A percentile compares a stretch with the other conserved stretches of the same genome.
Evolutionary conservation across 2,797 vertebrate genomes (phyloP).

Genomic region (Brotula barbata): DNA sequence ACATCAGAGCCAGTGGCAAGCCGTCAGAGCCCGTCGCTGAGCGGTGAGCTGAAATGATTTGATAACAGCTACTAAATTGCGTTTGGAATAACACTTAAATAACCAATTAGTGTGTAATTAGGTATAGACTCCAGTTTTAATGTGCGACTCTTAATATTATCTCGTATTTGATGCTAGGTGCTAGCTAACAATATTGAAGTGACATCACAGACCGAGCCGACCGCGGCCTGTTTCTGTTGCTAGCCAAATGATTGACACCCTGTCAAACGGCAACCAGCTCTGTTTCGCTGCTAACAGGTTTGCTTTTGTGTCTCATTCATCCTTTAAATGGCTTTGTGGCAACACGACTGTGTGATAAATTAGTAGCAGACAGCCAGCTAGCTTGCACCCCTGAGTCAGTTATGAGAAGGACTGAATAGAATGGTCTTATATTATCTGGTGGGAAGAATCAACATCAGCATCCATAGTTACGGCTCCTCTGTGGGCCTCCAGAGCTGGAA

Average conservation of each 20-base stretch:
- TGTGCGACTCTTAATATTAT: constrained; percentile 7
- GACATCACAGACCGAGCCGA: constrained; percentile 43
- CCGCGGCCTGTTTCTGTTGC: constrained; percentile 55
- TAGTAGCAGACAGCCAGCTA: background rate
- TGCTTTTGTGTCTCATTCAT: background rate
- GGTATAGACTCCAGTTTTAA: background rate
- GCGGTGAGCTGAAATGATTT: constrained; percentile 59
- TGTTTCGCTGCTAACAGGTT: background rate
- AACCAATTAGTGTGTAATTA: fast-evolving
- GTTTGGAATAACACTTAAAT: background rate
- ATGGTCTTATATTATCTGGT: background rate
- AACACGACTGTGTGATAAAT: background rate
- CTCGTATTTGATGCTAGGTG: constrained; percentile 22
- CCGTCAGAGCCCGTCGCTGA: constrained; percentile 55
- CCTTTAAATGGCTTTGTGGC: background rate
- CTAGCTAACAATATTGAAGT: constrained; percentile 35
- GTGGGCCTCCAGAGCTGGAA: constrained; percentile 4
- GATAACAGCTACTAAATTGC: background rate
- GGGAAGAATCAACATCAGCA: constrained; percentile 35
- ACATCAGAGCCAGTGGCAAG: constrained; percentile 32
- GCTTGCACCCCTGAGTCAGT: background rate
- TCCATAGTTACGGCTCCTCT: constrained; percentile 22
- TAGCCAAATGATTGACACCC: constrained; percentile 54
- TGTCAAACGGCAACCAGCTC: constrained; percentile 16
- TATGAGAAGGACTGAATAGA: background rate